Evolutionary conservation across 2,113 vertebrate genomes (phyloP), one percentile per base, ranked within the genome.

Genomic region (Peromyscus californicus): DNA sequence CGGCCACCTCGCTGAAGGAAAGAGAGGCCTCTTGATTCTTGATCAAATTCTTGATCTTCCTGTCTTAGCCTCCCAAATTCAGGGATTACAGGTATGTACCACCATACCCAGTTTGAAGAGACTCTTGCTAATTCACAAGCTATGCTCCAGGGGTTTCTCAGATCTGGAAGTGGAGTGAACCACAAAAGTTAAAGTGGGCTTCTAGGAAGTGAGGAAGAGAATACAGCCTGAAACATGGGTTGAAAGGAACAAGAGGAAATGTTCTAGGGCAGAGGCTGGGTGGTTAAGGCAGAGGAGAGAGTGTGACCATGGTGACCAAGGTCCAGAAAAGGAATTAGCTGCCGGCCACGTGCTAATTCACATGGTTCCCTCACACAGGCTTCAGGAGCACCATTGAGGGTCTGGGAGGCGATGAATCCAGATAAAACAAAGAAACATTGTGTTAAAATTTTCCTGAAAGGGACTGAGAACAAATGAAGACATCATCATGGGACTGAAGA

Each of bases 141-240:
- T 84, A 26, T 24, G n/a, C 48, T 89, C 36, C 1, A 0, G 72
- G 21, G 48, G 1, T 0, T 29, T 48, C 13, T 72, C 45, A 0
- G 57, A n/a, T 10, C 61, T 92, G 42, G 54, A 90, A 42, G 1
- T 22, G 63, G 17, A 42, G 48, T 15, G 7, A 61, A n/a, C 70
- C 79, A 11, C 13, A 29, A 17, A 69, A 75, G 36, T 91, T 12
- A 4, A 39, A n/a, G 36, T 48, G 67, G 45, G 72, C 78, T 90
- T 91, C 93, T n/a, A 26, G n/a, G 36, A 83, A 9, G 3, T 11
- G 19, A n/a, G 8, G n/a, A 90, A 65, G 74, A 92, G 8, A 42
- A 36, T 1, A 1, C n/a, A 59, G n/a, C 61, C 78, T 48, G 36
- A 33, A 42, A 48, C 84, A 7, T 5, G 1, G 17, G 82, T 42